Evolutionary conservation across 1,140 invertebrate species (phyloP).

Genomic region (Pachyrhynchus sulphureomaculatus): DNA sequence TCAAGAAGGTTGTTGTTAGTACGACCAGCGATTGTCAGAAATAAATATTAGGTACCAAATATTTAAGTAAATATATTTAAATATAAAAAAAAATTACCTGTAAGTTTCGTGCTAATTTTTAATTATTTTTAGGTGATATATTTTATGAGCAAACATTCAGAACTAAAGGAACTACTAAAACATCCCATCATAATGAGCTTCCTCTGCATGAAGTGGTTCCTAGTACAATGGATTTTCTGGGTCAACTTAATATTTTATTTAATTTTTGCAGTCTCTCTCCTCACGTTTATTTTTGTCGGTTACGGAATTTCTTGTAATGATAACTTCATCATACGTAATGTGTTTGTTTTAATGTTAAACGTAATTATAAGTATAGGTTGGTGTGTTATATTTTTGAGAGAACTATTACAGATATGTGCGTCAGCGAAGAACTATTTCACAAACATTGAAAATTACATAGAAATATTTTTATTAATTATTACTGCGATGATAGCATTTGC

Average conservation of each 20-base stretch:
- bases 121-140: constrained; percentile 26
- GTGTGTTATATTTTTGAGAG: constrained; percentile 61
- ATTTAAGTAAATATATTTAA: no score
- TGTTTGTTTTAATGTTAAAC: constrained; percentile 13
- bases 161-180: constrained; percentile 67
- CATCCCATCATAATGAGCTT: constrained; percentile 80
- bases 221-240: constrained; percentile 70
- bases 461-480: constrained; percentile 64
- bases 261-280: constrained; percentile 66
- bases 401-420: constrained; percentile 68
- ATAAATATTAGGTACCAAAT: no score
- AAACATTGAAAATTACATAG: constrained; percentile 70
- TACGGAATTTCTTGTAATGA: constrained; percentile 49
- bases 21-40: no score
- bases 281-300: constrained; percentile 63
- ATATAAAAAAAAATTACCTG: no score
- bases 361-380: constrained; percentile 54
- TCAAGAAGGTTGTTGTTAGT: no score
- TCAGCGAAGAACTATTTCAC: constrained; percentile 63
- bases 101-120: no score
- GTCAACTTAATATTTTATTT: constrained; percentile 72
- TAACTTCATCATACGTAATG: neutral
- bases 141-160: constrained; percentile 65
- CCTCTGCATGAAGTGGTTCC: constrained; percentile 77
- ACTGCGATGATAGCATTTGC: constrained; percentile 59